Evolutionary conservation across 2,888 invertebrate genomes (phyloP), one percentile per base, ranked within the genome.

Genomic region (Pyrocoelia pectoralis): DNA sequence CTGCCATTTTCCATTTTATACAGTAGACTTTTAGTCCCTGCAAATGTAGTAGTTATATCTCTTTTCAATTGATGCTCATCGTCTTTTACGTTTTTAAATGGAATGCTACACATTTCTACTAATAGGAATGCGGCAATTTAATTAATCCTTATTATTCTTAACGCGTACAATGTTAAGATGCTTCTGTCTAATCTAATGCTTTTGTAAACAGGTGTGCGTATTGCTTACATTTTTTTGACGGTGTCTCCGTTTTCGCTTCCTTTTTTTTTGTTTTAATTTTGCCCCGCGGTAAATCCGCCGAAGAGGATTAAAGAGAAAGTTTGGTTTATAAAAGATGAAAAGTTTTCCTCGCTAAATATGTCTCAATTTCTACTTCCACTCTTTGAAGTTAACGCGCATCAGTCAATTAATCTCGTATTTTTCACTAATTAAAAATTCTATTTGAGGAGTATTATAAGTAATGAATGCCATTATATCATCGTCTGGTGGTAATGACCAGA

Each of bases 91-190:
- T 46, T 46, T 46, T 17, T 15, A 50, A 40, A 28, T 33, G 38
- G 53, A 53, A 40, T 33, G 33, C 18, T 29, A 55, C 59, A 55
- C 50, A 54, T 43, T 33, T 24, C 50, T 51, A 51, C 50, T 59
- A 40, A 53, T 53, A 18, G 41, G 54, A 60, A 64, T 50, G 48
- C 51, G 29, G 68, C 69, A 68, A 72, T 70, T 73, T 71, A 73
- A 73, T 73, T 73, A 70, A 73, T 71, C 70, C 72, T 72, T 72
- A 72, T 73, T 73, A 73, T 73, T 73, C 72, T 61, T 65, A 66
- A 66, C 70, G 69, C 73, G 72, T 73, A 67, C 66, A 65, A 69
- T 70, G 67, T 67, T 68, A 70, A 70, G 63, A 68, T 72, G 57
- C 67, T 69, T 72, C 64, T 71, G 70, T 70, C 69, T 71, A 72